These are phyloP conservation scores for Pterocles orientalis DNA, from an alignment of 2,113 vertebrate species.

Conservation along the genomic window DNA sequence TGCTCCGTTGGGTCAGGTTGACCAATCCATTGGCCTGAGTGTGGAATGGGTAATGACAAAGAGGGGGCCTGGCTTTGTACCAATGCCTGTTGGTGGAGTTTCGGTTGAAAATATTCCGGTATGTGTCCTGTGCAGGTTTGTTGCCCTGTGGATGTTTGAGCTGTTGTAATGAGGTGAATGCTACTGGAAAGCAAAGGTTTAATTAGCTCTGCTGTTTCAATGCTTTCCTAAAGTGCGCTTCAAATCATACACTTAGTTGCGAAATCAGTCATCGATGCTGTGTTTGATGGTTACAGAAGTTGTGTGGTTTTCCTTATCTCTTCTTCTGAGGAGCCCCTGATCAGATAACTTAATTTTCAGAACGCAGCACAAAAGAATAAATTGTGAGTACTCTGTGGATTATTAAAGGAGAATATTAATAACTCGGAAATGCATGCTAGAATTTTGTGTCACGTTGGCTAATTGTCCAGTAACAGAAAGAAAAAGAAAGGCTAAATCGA, in stretches of 20 bases:
- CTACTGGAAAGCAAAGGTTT: conserved; percentile 25
- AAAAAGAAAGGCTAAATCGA: background rate
- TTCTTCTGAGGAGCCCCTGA: background rate
- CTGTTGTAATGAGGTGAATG: background rate
- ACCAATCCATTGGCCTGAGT: background rate
- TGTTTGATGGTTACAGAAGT: conserved; percentile 7
- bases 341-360: conserved; percentile 40
- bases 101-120: background rate
- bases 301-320: conserved; percentile 19
- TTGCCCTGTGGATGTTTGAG: background rate
- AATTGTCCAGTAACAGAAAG: conserved; percentile 15
- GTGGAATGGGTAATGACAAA: background rate
- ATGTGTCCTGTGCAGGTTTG: background rate
- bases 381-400: conserved; percentile 8
- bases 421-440: background rate
- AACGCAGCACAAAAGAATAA: background rate
- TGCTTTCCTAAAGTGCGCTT: conserved; percentile 9
- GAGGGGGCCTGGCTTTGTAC: background rate
- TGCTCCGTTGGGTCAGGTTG: background rate
- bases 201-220: conserved; percentile 21
- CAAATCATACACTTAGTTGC: background rate
- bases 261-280: background rate
- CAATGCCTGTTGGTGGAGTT: background rate
- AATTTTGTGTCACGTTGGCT: background rate
- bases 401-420: conserved; percentile 22